Percentiles rank a stretch among this genome's conserved stretches.
Conservation (phyloP, 2,797 vertebrate genomes). For the Lagocephalus sceleratus region DNA sequence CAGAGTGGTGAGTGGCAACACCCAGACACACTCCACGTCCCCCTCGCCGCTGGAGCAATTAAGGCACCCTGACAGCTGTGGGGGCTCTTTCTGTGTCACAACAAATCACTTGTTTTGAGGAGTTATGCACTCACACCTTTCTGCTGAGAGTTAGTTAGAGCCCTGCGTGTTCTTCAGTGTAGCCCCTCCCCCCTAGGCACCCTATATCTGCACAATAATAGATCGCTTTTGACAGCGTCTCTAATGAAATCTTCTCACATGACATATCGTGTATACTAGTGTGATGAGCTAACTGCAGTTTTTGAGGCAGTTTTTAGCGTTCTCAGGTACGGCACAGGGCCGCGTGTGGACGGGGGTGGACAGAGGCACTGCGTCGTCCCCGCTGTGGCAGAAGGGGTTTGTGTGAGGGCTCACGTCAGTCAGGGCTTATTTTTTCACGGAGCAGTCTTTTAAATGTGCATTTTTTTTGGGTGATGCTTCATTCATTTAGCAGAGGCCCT, state of each 20-base stretch:
- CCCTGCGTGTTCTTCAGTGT: slow-evolving; percentile 33
- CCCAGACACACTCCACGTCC: slow-evolving; percentile 80
- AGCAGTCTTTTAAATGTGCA: slow-evolving; percentile 1
- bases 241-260: slow-evolving; percentile 64
- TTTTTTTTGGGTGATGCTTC: too few relatives aligned
- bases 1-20: slow-evolving; percentile 84
- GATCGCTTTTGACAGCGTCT: slow-evolving; percentile 60
- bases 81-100: slow-evolving; percentile 72
- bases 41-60: slow-evolving; percentile 77
- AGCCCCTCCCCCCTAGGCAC: slow-evolving; percentile 53
- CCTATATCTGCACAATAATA: slow-evolving; percentile 47
- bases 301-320: slow-evolving; percentile 29
- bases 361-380: slow-evolving; percentile 3
- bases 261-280: slow-evolving; percentile 25
- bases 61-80: slow-evolving; percentile 70
- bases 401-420: slow-evolving; percentile 4
- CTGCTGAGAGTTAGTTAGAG: slow-evolving; percentile 62
- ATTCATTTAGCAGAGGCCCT: too few relatives aligned
- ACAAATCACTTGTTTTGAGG: slow-evolving; percentile 74
- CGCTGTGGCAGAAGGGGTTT: not conserved
- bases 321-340: slow-evolving; percentile 51
- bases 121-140: slow-evolving; percentile 68
- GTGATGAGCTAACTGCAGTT: slow-evolving; percentile 19
- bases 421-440: slow-evolving; percentile 21
- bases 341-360: slow-evolving; percentile 12